Evolutionary conservation across 2,888 invertebrate genomes (phyloP), one percentile per base, ranked within the genome.

Genomic region (Ophion slaviceki): DNA sequence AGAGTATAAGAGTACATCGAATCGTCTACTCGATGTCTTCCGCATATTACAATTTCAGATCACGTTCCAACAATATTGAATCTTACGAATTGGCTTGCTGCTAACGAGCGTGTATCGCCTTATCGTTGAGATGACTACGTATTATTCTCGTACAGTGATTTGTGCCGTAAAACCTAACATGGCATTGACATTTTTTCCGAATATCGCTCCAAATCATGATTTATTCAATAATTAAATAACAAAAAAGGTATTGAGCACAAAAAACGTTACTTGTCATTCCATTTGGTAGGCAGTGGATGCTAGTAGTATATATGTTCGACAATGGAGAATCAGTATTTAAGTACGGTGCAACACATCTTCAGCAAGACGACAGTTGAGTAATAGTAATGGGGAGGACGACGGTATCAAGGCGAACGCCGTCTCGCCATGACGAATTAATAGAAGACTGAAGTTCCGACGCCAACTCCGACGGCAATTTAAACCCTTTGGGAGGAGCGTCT

Each of bases 21-120:
- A 91, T 90, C 87, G 86, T 84, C 87, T 85, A 81, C 86, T 85
- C 71, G 74, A 76, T 77, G 61, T 64, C 75, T 68, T 59, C 71
- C 32, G 61, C 86, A 90, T 91, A 89, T 87, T 85, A 84, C 67
- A 64, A 57, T 90, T 92, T 92, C 92, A 89, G 89, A 90, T 92
- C 92, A 92, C 92, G 92, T 91, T 91, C 89, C 87, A 86, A 89
- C 90, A 90, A 90, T 92, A 92, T 92, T 91, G 92, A 91, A 92
- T 91, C 91, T 90, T 89, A 88, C 89, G 90, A 91, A 91, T 91
- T 92, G 89, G 83, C 68, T 76, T 82, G 40, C 88, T 88, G 88
- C 77, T 86, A 87, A 88, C 87, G 88, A 84, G 88, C 77, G 78
- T 59, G 80, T 71, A 85, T 80, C 75, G 67, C 80, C 47, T 64